These are phyloP conservation scores for Hucho hucho DNA, from an alignment of 2,113 vertebrate genomes.

Conservation along the genomic window DNA sequence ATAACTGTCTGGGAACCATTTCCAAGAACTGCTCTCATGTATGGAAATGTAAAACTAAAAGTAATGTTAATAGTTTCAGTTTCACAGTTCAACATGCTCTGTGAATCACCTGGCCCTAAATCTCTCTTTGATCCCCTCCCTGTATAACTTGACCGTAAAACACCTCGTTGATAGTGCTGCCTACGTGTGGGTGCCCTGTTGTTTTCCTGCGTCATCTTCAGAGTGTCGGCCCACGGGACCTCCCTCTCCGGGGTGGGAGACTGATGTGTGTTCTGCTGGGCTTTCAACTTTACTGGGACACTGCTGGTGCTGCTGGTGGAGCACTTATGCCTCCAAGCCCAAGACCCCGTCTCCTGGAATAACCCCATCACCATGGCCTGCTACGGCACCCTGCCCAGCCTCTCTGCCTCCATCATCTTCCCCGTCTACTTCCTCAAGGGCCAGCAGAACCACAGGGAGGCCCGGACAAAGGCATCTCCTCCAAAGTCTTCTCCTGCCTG, in stretches of 20 bases:
- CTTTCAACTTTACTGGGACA: constrained; percentile 73
- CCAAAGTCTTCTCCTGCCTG: constrained; percentile 73
- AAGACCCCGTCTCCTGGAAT: constrained; percentile 74
- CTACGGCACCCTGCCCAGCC: constrained; percentile 72
- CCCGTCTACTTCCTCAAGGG: constrained; percentile 62
- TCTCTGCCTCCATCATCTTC: constrained; percentile 76
- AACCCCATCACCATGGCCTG: constrained; percentile 77
- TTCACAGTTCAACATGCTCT: not conserved
- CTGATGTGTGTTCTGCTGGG: constrained; percentile 78
- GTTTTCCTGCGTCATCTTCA: no score
- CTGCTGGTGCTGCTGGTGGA: constrained; percentile 73
- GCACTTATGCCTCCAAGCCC: constrained; percentile 62
- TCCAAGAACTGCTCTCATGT: no score
- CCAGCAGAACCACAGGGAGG: fast-evolving
- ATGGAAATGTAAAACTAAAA: not conserved
- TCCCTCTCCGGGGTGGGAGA: constrained; percentile 24
- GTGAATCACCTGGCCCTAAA: not conserved
- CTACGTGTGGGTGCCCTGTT: constrained; percentile 68
- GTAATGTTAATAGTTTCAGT: not conserved
- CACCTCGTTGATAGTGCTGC: no score
- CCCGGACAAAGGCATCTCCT: constrained; percentile 63
- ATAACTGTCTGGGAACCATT: no score
- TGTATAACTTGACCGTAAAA: no score
- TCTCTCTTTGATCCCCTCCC: no score
- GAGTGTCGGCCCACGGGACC: no score